These are phyloP conservation scores for Pachliopta kotzebuea DNA, from an alignment of 2,888 invertebrate species.

Conservation along the genomic window DNA sequence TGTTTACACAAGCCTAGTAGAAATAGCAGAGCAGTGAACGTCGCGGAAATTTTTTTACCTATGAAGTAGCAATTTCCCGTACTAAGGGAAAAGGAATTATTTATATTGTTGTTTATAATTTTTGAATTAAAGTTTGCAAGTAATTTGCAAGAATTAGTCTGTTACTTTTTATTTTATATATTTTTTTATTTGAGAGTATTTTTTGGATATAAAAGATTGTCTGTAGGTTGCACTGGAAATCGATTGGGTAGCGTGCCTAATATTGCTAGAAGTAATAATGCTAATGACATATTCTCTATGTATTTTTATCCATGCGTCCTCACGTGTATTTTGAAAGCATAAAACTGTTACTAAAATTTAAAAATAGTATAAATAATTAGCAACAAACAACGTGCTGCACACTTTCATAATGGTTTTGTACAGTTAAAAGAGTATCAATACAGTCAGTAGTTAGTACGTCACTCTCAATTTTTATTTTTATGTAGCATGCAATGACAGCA, in stretches of 20 bases:
- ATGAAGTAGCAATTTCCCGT: not conserved
- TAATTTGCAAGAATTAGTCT: not conserved
- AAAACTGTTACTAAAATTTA: no score
- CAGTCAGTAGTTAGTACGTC: not conserved
- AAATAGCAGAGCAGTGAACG: conserved; percentile 37
- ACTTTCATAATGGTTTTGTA: no score
- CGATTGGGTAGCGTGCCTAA: no score
- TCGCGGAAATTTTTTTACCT: not conserved
- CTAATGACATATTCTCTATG: no score
- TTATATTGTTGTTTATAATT: not conserved
- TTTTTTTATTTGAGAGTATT: no score
- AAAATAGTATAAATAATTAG: no score
- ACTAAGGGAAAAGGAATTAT: not conserved
- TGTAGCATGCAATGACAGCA: not conserved
- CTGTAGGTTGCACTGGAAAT: no score
- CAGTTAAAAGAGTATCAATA: not conserved
- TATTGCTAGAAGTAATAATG: no score
- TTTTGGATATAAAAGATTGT: not conserved
- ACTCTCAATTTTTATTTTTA: not conserved
- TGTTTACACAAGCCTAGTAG: conserved; percentile 50
- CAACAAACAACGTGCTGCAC: no score
- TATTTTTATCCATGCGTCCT: no score
- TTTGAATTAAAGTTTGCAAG: conserved; percentile 4
- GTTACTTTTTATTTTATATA: not conserved
- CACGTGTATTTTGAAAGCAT: no score